Percentiles rank a stretch among this genome's conserved stretches.
Conservation (phyloP, 1,140 invertebrate species). For the Dreissena rostriformis region DNA sequence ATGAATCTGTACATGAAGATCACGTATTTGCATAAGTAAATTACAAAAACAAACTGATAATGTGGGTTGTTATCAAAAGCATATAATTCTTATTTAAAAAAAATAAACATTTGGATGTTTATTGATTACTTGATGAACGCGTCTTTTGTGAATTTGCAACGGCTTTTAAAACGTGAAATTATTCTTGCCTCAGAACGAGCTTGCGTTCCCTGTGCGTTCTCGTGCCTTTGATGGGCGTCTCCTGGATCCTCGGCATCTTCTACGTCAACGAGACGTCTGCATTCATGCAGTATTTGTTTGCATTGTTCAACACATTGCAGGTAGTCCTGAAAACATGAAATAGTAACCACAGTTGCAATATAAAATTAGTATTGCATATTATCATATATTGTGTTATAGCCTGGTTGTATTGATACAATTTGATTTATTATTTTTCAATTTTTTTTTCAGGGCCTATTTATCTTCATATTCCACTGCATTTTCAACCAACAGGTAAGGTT, state of each 20-base stretch:
- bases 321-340: not conserved
- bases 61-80: too few relatives aligned
- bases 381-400: not conserved
- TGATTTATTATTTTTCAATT: not conserved
- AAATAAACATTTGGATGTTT: too few relatives aligned
- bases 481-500: not conserved
- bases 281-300: conserved; percentile 36
- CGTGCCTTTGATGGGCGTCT: conserved; percentile 17
- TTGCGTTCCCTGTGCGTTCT: conserved; percentile 26
- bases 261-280: conserved; percentile 5
- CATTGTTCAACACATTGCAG: conserved; percentile 33
- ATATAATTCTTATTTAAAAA: too few relatives aligned
- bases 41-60: not conserved
- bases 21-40: not conserved
- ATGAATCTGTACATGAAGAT: not conserved
- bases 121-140: too few relatives aligned
- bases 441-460: not conserved
- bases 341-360: too few relatives aligned
- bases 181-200: conserved; percentile 5
- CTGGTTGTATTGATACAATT: not conserved
- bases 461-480: conserved; percentile 3
- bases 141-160: too few relatives aligned
- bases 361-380: not conserved
- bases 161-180: too few relatives aligned
- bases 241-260: conserved; percentile 36